A percentile compares a stretch with the other conserved stretches of the same genome.
Evolutionary conservation across 2,797 vertebrate species (phyloP).

Genomic region (Trachops cirrhosus): DNA sequence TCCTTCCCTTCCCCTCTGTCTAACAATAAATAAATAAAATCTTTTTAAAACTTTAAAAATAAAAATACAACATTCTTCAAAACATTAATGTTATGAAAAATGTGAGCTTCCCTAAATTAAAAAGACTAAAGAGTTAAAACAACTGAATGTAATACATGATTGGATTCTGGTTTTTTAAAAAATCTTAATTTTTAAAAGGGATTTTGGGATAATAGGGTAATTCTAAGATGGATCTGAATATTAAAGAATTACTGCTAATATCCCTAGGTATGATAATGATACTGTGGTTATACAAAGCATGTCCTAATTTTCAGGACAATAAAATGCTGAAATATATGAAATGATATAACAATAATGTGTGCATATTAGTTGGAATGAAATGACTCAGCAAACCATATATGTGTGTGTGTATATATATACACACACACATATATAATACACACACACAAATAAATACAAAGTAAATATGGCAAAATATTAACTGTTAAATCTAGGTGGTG

Average conservation of each 20-base stretch:
- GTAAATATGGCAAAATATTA: constrained; percentile 23
- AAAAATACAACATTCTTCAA: background rate
- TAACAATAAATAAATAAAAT: too few species aligned
- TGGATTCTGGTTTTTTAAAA: background rate
- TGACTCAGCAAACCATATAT: background rate
- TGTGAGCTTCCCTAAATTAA: background rate
- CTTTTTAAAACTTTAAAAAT: background rate
- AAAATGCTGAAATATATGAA: background rate
- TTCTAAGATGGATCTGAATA: background rate
- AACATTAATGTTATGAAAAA: background rate
- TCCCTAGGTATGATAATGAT: background rate
- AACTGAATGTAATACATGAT: background rate
- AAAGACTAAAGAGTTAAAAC: background rate
- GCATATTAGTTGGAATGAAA: background rate
- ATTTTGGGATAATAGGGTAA: background rate
- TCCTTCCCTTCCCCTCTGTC: too few species aligned
- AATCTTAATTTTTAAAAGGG: background rate
- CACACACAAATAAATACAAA: background rate
- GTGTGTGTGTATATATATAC: background rate
- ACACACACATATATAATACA: background rate
- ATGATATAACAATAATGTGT: background rate
- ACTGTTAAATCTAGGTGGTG: background rate
- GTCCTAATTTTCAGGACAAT: constrained; percentile 12
- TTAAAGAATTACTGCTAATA: background rate
- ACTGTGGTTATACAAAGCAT: background rate